Conservation (phyloP, 2,113 vertebrate genomes). For the Pedetes capensis region DNA sequence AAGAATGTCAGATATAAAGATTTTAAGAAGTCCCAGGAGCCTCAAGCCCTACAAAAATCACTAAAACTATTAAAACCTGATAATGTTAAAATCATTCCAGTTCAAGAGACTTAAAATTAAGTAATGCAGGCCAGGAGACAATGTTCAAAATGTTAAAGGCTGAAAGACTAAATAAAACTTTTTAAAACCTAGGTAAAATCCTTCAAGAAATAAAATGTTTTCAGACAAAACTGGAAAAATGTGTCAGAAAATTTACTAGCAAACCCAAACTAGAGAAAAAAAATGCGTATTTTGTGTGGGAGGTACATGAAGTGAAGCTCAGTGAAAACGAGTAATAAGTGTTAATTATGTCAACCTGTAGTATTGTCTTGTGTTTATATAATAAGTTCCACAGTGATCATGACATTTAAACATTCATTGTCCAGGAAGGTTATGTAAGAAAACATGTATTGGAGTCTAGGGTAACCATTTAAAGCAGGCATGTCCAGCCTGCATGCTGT, state of each 20-base stretch:
- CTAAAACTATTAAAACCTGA: neutral
- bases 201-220: neutral
- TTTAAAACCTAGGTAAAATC: neutral
- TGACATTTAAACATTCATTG: neutral
- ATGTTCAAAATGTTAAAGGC: neutral
- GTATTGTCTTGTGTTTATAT: neutral
- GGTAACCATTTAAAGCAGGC: neutral
- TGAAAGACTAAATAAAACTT: neutral
- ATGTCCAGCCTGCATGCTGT: too few species aligned
- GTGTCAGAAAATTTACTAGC: neutral
- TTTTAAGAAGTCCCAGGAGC: too few species aligned
- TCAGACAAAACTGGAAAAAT: neutral
- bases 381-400: neutral
- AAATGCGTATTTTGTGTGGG: neutral
- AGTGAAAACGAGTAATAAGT: neutral
- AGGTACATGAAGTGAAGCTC: too few species aligned
- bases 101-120: neutral
- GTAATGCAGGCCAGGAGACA: neutral
- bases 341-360: neutral
- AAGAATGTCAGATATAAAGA: neutral
- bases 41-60: neutral
- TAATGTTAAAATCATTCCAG: neutral
- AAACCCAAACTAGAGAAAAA: neutral
- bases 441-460: neutral
- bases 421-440: neutral